A percentile compares a stretch with the other conserved stretches of the same genome.
These are phyloP conservation scores for Ostrea edulis DNA, from an alignment of 1,140 invertebrate genomes.

Conservation along the genomic window DNA sequence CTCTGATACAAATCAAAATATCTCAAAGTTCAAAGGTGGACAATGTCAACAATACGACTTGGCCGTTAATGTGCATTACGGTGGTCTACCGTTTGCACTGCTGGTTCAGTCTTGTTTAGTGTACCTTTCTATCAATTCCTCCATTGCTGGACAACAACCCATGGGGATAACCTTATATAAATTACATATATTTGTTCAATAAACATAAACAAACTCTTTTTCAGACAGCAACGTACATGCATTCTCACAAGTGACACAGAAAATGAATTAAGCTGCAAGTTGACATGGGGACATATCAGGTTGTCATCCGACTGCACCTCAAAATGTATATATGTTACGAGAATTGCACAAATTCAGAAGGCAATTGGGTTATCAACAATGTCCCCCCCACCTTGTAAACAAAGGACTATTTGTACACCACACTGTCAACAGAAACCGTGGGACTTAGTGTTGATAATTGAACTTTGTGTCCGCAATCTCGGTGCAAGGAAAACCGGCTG, in stretches of 20 bases:
- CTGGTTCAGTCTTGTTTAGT: not conserved
- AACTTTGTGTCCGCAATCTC: no score
- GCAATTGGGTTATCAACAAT: constrained; percentile 16
- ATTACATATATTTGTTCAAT: no score
- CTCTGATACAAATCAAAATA: not conserved
- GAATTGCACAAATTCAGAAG: not conserved
- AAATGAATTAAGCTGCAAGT: no score
- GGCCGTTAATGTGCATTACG: not conserved
- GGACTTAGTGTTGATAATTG: no score
- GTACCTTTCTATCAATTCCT: not conserved
- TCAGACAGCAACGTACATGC: no score
- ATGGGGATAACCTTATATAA: no score
- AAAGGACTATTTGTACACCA: not conserved
- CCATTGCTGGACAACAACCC: no score
- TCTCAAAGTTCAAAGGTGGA: constrained; percentile 25
- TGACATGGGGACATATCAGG: not conserved
- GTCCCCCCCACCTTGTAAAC: not conserved
- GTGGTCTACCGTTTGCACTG: not conserved
- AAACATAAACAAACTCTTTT: no score
- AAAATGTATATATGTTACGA: not conserved
- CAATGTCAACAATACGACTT: not conserved
- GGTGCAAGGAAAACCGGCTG: no score
- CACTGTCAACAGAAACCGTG: not conserved
- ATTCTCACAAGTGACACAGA: no score
- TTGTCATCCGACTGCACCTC: not conserved